phyloP scores from a whole-genome alignment of 2,888 invertebrate genomes.

The Epirrhoe alternata region DNA sequence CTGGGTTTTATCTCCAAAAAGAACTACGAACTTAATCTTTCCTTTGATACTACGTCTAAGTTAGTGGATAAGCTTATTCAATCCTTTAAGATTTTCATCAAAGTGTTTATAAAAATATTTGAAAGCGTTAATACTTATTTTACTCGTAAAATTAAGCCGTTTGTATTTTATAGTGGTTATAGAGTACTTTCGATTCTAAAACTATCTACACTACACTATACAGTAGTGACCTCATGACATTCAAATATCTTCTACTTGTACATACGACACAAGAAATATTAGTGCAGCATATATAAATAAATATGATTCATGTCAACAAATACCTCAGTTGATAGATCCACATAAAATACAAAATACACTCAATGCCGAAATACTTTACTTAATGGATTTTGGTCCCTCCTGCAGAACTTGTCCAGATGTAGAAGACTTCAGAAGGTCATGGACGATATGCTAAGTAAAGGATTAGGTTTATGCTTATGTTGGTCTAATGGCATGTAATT shows the following conservation, averaged over 20 bases:
- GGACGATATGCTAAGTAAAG: neutral
- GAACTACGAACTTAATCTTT: slow-evolving; percentile 4
- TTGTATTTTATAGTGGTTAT: neutral
- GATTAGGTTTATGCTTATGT: neutral
- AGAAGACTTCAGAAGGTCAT: neutral
- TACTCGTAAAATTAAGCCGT: neutral
- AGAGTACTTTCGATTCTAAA: too few species aligned
- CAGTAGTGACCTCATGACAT: too few species aligned
- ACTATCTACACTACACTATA: too few species aligned
- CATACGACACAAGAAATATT: too few species aligned
- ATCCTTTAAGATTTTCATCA: neutral
- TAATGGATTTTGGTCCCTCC: too few species aligned
- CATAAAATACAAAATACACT: too few species aligned
- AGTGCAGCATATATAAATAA: too few species aligned
- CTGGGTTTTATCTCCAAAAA: slow-evolving; percentile 10
- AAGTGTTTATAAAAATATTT: neutral
- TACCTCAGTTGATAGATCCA: too few species aligned
- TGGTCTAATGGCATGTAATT: neutral
- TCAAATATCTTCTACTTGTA: too few species aligned
- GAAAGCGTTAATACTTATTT: neutral
- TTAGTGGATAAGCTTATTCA: slow-evolving; percentile 6
- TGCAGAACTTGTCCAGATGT: too few species aligned
- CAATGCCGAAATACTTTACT: too few species aligned
- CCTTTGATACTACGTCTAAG: slow-evolving; percentile 5
- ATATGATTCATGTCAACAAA: too few species aligned